Conservation (phyloP, 2,888 invertebrate species). For the Andrena flavipes region DNA sequence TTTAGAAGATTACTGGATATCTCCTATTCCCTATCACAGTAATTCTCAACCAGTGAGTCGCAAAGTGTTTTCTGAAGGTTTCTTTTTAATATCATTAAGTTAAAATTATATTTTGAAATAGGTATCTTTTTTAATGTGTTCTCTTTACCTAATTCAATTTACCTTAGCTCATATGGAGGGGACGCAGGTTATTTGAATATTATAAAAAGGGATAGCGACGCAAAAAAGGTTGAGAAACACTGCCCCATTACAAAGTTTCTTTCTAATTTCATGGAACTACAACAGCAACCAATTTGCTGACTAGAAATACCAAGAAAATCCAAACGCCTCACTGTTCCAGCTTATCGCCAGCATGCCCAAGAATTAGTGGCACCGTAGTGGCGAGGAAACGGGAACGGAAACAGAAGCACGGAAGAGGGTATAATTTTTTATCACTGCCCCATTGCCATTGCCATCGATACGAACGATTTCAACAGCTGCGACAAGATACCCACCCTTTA, state of each 20-base stretch:
- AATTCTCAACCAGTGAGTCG: no score
- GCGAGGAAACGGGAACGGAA: neutral
- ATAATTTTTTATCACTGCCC: slow-evolving; percentile 18
- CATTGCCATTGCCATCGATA: slow-evolving; percentile 20
- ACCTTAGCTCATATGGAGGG: no score
- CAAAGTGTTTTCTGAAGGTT: no score
- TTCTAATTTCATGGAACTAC: neutral
- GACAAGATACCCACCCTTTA: slow-evolving; percentile 1
- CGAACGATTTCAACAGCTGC: slow-evolving; percentile 20
- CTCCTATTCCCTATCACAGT: no score
- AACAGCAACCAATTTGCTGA: neutral
- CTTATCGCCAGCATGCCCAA: slow-evolving; percentile 16
- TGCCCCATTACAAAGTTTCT: neutral
- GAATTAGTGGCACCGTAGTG: slow-evolving; percentile 10
- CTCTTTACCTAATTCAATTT: no score
- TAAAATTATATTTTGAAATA: no score
- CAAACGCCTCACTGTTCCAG: neutral
- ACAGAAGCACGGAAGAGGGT: neutral
- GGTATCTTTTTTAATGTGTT: no score
- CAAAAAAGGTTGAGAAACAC: no score
- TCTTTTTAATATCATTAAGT: no score
- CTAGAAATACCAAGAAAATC: neutral
- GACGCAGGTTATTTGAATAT: no score
- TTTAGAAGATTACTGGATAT: no score
- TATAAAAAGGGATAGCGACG: no score